Percentiles rank a stretch among this genome's conserved stretches.
phyloP scores from a whole-genome alignment of 2,113 vertebrate genomes.

The Sander vitreus region DNA sequence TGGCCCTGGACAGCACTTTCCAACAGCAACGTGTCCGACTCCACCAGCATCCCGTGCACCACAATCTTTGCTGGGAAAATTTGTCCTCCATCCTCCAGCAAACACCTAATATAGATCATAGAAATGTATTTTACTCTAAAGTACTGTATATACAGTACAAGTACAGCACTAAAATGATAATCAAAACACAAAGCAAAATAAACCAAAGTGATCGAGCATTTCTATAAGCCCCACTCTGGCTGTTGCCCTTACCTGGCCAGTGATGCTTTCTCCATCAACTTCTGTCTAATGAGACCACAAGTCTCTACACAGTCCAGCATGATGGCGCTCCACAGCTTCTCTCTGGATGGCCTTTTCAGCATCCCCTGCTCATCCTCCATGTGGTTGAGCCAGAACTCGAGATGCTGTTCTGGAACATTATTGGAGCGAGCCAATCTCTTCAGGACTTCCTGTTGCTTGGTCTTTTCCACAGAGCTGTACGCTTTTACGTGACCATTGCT shows the following conservation, averaged over 20 bases:
- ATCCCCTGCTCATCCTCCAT: slow-evolving; percentile 90
- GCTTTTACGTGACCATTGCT: slow-evolving; percentile 89
- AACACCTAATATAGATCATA: slow-evolving; percentile 83
- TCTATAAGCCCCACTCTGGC: not conserved
- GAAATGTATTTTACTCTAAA: not conserved
- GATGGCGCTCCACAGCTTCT: slow-evolving; percentile 96
- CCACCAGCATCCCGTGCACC: slow-evolving; percentile 92
- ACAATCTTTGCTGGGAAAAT: slow-evolving; percentile 93
- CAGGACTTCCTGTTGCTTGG: slow-evolving; percentile 89
- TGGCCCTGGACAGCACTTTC: slow-evolving; percentile 95
- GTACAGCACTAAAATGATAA: not conserved
- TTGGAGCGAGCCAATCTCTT: slow-evolving; percentile 87
- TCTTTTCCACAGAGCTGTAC: slow-evolving; percentile 95
- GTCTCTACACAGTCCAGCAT: slow-evolving; percentile 95
- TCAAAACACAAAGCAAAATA: not conserved
- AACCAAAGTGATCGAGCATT: not conserved
- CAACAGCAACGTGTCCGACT: slow-evolving; percentile 90
- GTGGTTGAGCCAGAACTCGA: slow-evolving; percentile 95
- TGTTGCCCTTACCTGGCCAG: slow-evolving; percentile 88
- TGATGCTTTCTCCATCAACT: slow-evolving; percentile 96
- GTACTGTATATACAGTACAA: not conserved
- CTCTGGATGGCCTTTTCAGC: slow-evolving; percentile 91
- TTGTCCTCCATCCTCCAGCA: slow-evolving; percentile 93
- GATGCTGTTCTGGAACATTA: slow-evolving; percentile 84
- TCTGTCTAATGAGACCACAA: slow-evolving; percentile 95